Evolutionary conservation across 2,113 vertebrate species (phyloP).

Genomic region (Merops nubicus): DNA sequence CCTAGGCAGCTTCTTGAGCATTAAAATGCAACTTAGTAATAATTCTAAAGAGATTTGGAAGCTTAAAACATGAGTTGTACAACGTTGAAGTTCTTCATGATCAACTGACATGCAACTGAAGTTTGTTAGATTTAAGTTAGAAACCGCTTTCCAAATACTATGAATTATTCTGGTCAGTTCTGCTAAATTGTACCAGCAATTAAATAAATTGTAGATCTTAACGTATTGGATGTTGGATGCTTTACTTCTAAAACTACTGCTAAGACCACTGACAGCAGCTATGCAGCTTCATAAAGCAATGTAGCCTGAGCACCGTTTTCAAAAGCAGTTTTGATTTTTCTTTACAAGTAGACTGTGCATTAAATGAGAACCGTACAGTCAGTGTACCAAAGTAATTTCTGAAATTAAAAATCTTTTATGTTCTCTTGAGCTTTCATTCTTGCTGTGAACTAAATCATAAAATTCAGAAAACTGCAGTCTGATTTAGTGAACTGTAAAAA

Average conservation of each 20-base stretch:
- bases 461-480: not conserved
- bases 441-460: not conserved
- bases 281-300: not conserved
- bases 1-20: not conserved
- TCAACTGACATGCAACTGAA: not conserved
- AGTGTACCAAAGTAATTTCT: not conserved
- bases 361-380: not conserved
- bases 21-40: not conserved
- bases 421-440: not conserved
- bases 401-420: not conserved
- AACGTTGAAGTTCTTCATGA: not conserved
- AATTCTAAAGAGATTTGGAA: not conserved
- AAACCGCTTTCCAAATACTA: not conserved
- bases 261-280: not conserved
- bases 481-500: not conserved
- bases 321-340: not conserved
- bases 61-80: not conserved
- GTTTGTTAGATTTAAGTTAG: not conserved
- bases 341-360: not conserved
- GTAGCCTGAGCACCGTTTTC: not conserved
- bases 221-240: constrained; percentile 15
- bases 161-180: not conserved
- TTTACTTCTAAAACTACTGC: constrained; percentile 7
- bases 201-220: constrained; percentile 36
- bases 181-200: constrained; percentile 36